Evolutionary conservation across 2,113 vertebrate species (phyloP), one percentile per base, ranked within the genome.

Genomic region (Mirza zaza): DNA sequence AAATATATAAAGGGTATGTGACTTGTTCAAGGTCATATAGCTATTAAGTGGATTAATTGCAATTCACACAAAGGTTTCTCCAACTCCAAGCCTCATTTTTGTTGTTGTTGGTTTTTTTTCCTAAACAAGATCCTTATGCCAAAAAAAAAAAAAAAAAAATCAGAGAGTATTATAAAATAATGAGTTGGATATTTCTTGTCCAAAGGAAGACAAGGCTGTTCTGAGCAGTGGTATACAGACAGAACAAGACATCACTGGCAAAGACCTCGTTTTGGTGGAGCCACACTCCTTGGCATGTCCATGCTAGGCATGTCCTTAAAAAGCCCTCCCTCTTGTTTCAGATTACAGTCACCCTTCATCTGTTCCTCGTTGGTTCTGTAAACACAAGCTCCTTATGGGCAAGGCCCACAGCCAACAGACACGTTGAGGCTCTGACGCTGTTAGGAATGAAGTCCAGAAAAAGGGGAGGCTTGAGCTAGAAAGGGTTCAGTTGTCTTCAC

Each of bases 401-500:
- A 77, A 80, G 93, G 36, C 17, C 15, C 42, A 65, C 45, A 48
- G 45, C 8, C 6, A 42, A 81, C 7, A 89, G 29, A 45, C n/a
- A 36, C 1, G 9, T 39, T 61, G 50, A 95, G 25, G 20, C 50
- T 80, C 73, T 55, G 63, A 50, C 2, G 2, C 29, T 87, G 17
- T 27, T 15, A 65, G 86, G 87, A 96, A 97, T 81, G 90, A 80
- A 84, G 87, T 90, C 65, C 96, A 97, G 88, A 17, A 82, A 97
- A 95, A 68, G 73, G 81, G 0, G 76, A 97, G 59, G 61, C 65
- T 84, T 94, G 94, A 70, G 45, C 52, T 45, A 93, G 57, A 80
- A 90, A 85, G 71, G 73, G 76, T 84, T 97, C 63, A 82, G 83
- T 96, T 95, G 77, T 97, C 96, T 97, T 97, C 59, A 27, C 52